phyloP scores from a whole-genome alignment of 2,113 vertebrate genomes.

The Grantiella picta region DNA sequence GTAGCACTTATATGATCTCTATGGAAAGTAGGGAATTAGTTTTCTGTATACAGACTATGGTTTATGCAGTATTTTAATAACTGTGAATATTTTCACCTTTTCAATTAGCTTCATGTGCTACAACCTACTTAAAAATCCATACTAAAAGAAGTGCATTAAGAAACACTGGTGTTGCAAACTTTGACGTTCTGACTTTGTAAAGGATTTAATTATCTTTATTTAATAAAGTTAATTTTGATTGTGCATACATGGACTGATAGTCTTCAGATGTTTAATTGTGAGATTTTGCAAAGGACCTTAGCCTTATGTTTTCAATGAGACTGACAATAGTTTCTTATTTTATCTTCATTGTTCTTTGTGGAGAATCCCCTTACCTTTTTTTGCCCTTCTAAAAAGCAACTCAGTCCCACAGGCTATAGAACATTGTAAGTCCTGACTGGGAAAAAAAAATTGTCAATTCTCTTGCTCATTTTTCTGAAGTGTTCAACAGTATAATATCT shows the following conservation, averaged over 20 bases:
- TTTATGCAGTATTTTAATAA: background rate
- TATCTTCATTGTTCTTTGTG: background rate
- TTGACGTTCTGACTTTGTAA: background rate
- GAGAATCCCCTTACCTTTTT: background rate
- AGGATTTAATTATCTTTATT: background rate
- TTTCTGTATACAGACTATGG: background rate
- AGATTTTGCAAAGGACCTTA: background rate
- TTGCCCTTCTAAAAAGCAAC: background rate
- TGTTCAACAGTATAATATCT: background rate
- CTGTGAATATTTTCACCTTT: background rate
- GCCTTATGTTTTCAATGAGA: background rate
- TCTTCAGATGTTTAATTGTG: background rate
- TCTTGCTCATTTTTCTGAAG: background rate
- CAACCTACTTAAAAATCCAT: background rate
- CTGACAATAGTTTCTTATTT: background rate
- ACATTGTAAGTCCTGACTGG: background rate
- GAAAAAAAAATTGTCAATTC: background rate
- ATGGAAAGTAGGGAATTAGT: background rate
- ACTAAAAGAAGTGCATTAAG: background rate
- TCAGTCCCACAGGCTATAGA: background rate
- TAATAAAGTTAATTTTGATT: background rate
- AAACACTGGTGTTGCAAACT: background rate
- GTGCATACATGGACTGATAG: background rate
- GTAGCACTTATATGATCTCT: background rate
- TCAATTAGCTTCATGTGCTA: background rate